Evolutionary conservation across 2,113 vertebrate species (phyloP).

Genomic region (Micromys minutus): DNA sequence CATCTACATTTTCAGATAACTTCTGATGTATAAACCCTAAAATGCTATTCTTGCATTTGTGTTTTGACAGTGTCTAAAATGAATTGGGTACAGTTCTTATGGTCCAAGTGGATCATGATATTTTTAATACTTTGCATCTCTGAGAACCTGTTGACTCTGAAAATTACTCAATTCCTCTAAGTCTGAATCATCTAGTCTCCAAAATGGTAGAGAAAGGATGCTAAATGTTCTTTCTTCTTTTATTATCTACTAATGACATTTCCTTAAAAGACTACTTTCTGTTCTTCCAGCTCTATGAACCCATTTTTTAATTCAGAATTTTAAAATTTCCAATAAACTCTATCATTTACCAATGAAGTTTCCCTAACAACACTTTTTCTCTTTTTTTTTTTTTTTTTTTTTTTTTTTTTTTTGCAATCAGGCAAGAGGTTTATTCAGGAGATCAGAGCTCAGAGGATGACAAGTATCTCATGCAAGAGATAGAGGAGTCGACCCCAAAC

Average conservation of each 20-base stretch:
- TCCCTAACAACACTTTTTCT: too few relatives aligned
- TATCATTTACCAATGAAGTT: not conserved
- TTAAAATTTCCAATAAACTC: not conserved
- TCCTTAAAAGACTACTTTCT: not conserved
- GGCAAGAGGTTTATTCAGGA: too few relatives aligned
- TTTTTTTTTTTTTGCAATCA: too few relatives aligned
- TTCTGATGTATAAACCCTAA: not conserved
- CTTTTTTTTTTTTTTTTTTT: too few relatives aligned
- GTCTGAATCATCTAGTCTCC: not conserved
- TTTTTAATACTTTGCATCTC: not conserved
- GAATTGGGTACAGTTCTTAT: not conserved
- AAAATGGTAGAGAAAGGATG: constrained; percentile 10
- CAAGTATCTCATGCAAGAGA: too few relatives aligned
- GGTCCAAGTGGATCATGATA: not conserved
- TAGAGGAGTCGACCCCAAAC: too few relatives aligned
- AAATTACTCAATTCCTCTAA: not conserved
- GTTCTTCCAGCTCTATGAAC: not conserved
- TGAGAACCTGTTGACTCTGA: not conserved
- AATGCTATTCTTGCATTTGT: not conserved
- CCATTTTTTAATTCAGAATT: not conserved
- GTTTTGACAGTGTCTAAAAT: not conserved
- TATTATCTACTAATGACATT: not conserved
- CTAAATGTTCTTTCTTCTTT: constrained; percentile 8
- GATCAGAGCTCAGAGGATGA: too few relatives aligned
- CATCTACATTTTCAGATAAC: not conserved